phyloP scores from a whole-genome alignment of 92 coral and sea anemone genomes.

The Zoanthus solanderi region DNA sequence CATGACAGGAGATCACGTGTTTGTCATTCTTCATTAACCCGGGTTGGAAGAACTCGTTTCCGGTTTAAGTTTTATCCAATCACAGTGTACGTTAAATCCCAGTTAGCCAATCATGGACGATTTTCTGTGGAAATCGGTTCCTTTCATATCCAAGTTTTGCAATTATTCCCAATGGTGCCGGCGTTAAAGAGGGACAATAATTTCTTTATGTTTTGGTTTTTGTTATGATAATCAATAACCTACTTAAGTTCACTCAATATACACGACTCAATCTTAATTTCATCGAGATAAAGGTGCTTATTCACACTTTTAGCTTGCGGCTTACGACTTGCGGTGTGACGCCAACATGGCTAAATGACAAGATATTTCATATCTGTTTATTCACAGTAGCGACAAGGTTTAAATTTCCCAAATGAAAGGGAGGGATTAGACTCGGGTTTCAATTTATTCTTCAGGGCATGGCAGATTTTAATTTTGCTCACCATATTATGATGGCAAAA shows the following conservation, averaged over 20 bases:
- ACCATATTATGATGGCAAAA: neutral
- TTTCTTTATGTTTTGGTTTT: neutral
- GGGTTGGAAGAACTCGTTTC: conserved; percentile 24
- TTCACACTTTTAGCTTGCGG: neutral
- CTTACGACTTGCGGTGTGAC: neutral
- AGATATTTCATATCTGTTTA: neutral
- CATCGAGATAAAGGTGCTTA: neutral
- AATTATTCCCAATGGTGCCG: conserved; percentile 45
- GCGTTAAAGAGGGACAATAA: conserved; percentile 12
- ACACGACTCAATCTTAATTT: neutral
- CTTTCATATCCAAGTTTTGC: conserved; percentile 28
- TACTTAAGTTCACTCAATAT: neutral
- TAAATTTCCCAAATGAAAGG: conserved; percentile 28
- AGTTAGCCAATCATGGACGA: conserved; percentile 9
- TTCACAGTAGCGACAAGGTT: conserved; percentile 13
- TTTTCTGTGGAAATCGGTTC: conserved; percentile 14
- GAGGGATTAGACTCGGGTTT: conserved; percentile 9
- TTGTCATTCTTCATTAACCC: conserved; percentile 51
- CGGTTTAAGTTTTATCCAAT: conserved; percentile 15
- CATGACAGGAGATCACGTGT: conserved; percentile 51
- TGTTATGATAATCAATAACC: conserved; percentile 41
- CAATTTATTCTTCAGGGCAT: neutral
- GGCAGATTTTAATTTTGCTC: neutral
- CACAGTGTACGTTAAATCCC: conserved; percentile 3
- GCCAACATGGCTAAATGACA: neutral